Evolutionary conservation across 2,888 invertebrate genomes (phyloP), one percentile per base, ranked within the genome.

Genomic region (Plebejus melissa): DNA sequence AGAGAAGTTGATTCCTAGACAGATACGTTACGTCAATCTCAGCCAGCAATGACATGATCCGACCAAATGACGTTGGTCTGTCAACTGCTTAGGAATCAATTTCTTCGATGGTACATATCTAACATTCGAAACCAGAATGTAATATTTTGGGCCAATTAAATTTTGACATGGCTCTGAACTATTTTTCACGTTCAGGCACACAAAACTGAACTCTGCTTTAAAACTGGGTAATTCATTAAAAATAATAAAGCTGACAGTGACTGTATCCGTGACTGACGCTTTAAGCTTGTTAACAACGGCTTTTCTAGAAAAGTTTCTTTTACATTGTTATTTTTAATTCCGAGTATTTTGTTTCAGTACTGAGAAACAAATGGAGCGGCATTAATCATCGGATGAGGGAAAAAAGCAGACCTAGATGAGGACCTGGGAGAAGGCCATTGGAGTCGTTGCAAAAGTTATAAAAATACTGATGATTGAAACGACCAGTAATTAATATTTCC

Each of bases 211-310:
- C 54, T 72, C 32, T 54, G 72, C 32, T 72, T 72, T 54, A 74
- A 77, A 79, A 74, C 74, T 72, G 65, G 60, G 77, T 76, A 78
- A 71, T 76, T 77, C 77, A 79, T 79, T 80, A 75, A 76, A 78
- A 80, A 77, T 77, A 77, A 79, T 79, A 79, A 79, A 79, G 77
- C 77, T 77, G 79, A 78, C 79, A 79, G 80, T 76, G 80, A 80
- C 80, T 22, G 22, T 22, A 80, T 80, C 80, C 78, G 78, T 80
- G 77, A 80, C 77, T 80, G 80, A 82, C 80, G 78, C 79, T 80
- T 81, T 80, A 80, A 82, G 82, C 81, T 82, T 82, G 82, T 82
- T 82, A 82, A 80, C 79, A 77, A 77, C 78, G 79, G 77, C 77
- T 80, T 77, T 76, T 77, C 78, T 76, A 77, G 74, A 77, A 79